Evolutionary conservation across 1,140 invertebrate species (phyloP).

Genomic region (Plutomurus gul): DNA sequence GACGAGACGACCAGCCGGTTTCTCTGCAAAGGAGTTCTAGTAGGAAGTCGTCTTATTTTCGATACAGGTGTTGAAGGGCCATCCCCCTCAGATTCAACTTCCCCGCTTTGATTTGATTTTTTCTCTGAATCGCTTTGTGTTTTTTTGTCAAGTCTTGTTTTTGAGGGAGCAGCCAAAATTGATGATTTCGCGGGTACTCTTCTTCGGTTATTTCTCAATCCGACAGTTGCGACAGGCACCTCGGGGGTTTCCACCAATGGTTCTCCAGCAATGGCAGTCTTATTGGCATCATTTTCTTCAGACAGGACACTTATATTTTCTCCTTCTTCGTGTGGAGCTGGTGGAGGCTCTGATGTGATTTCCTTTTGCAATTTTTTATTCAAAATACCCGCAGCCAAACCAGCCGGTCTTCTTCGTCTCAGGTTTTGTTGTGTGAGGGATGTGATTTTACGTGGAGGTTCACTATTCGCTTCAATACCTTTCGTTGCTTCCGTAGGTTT

Average conservation of each 20-base stretch:
- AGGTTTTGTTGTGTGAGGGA: not conserved
- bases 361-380: conserved; percentile 22
- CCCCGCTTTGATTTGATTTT: not conserved
- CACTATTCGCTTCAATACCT: not conserved
- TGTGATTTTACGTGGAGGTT: conserved; percentile 8
- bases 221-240: not conserved
- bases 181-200: too few species aligned
- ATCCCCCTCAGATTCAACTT: not conserved
- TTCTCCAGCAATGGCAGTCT: too few species aligned
- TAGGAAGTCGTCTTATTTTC: not conserved
- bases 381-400: not conserved
- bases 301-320: not conserved
- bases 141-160: too few species aligned
- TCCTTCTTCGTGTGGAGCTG: not conserved
- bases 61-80: not conserved
- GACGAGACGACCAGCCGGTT: not conserved
- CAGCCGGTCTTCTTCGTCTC: not conserved
- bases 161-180: too few species aligned
- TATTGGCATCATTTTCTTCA: not conserved
- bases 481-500: not conserved
- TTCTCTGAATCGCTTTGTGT: not conserved
- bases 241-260: not conserved
- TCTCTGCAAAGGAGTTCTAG: not conserved
- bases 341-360: not conserved
- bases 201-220: too few species aligned